These are phyloP conservation scores for Cyprinus carpio DNA, from an alignment of 2,113 vertebrate genomes.

Conservation along the genomic window DNA sequence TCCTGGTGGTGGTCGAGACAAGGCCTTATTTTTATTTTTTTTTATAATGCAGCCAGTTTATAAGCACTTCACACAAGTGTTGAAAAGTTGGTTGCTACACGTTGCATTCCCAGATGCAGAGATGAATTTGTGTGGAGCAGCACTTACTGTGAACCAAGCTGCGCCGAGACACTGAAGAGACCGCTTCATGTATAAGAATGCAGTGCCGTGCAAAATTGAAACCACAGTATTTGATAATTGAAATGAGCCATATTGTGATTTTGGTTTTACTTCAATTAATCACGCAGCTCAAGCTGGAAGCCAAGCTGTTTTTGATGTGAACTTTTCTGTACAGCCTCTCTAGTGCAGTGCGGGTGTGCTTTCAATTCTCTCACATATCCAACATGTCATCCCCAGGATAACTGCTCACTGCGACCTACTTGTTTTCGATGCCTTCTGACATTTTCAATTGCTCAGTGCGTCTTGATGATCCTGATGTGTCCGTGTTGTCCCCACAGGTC, in stretches of 20 bases:
- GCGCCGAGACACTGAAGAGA: too few species aligned
- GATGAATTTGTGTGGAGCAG: too few species aligned
- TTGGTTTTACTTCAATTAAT: background rate
- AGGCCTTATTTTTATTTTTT: background rate
- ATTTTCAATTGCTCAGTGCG: background rate
- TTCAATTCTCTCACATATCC: background rate
- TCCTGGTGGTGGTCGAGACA: constrained; percentile 82
- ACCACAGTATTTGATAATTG: too few species aligned
- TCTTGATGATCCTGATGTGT: constrained; percentile 5
- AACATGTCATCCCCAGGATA: background rate
- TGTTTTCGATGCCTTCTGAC: background rate
- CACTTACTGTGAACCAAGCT: too few species aligned
- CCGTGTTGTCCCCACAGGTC: background rate
- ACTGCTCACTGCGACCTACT: background rate
- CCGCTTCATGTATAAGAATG: too few species aligned
- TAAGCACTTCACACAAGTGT: too few species aligned
- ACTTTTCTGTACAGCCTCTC: background rate
- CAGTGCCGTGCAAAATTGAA: too few species aligned
- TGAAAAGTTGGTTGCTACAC: too few species aligned
- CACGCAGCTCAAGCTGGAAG: background rate
- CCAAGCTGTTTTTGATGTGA: background rate
- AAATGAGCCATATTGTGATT: too few species aligned
- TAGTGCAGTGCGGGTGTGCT: constrained; percentile 55
- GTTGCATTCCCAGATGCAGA: too few species aligned
- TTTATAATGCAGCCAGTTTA: too few species aligned